Base-by-base conservation (phyloP, 1,140 invertebrate species). In the Bombus picipes region DNA sequence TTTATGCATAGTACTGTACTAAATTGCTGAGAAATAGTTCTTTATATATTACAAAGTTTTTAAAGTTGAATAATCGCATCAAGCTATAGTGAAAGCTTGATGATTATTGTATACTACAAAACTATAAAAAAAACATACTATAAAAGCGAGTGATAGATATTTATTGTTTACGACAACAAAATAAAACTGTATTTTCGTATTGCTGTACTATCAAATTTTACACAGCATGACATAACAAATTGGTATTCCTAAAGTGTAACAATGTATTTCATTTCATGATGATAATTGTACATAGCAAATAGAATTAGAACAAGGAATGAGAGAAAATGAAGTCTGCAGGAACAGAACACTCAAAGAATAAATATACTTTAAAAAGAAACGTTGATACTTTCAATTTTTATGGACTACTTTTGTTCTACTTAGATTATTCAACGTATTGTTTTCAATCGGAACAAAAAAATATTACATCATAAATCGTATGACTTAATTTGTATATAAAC, bases 141-240 rank as follows among this genome's bases (percentile, higher is more conserved):
- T 78, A 87, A 89, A 89, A 65, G 80, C 32, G 28, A 78, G 68
- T 74, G 68, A 89, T 87, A 79, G 65, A 81, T 80, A 74, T 89
- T 87, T 87, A 83, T 90, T 77, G 43, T 85, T 85, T 87, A 84
- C 59, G 83, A 66, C 43, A 71, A 90, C 65, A 89, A 88, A 90
- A 89, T 87, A 75, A 86, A 92, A 86, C 81, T 92, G 88, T 92
- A 92, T 92, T 92, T 92, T 92, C 87, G 53, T 92, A 92, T 89
- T 57, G 78, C 78, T 91, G 87, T 90, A 87, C 80, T 83, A 90
- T 85, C 83, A 89, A 91, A 91, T 88, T 81, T 86, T 81, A 85
- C 84, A 82, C 71, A 83, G 86, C 68, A 76, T 87, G 82, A n/a
- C 75, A 74, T 41, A 83, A 47, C 28, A 53, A 66, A 88, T 86